Evolutionary conservation across 2,888 invertebrate species (phyloP).

Genomic region (Aspidapion aeneum): DNA sequence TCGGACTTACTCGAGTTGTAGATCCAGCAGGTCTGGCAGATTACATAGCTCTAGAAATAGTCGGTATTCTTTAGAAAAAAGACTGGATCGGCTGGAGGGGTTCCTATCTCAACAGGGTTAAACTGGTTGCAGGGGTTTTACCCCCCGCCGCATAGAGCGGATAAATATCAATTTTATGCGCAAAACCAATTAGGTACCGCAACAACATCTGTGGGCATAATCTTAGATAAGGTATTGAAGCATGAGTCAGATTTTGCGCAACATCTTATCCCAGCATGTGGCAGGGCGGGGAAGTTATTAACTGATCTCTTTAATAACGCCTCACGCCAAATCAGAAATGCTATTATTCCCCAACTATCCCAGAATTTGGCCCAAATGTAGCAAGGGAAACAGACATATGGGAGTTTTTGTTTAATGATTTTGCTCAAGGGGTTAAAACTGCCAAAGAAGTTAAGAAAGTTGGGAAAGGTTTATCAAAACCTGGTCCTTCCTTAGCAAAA

Average conservation of each 20-base stretch:
- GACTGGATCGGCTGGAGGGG: no score
- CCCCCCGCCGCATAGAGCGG: no score
- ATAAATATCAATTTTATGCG: background rate
- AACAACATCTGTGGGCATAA: background rate
- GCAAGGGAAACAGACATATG: background rate
- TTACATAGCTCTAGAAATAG: no score
- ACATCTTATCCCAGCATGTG: background rate
- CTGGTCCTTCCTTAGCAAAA: no score
- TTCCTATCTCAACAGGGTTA: no score
- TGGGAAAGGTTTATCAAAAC: background rate
- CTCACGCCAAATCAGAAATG: background rate
- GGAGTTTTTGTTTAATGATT: background rate
- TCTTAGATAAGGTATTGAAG: background rate
- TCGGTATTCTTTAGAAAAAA: no score
- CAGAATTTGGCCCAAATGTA: background rate
- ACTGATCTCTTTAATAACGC: background rate
- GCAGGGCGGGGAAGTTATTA: background rate
- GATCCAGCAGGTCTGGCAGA: no score
- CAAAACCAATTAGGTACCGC: background rate
- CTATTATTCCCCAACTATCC: background rate
- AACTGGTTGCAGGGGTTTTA: no score
- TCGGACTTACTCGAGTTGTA: no score
- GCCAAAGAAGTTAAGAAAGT: background rate
- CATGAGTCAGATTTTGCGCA: background rate
- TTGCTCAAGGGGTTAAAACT: background rate